A percentile compares a stretch with the other conserved stretches of the same genome.
Evolutionary conservation across 2,113 vertebrate species (phyloP).

Genomic region (Myrmecobius fasciatus): DNA sequence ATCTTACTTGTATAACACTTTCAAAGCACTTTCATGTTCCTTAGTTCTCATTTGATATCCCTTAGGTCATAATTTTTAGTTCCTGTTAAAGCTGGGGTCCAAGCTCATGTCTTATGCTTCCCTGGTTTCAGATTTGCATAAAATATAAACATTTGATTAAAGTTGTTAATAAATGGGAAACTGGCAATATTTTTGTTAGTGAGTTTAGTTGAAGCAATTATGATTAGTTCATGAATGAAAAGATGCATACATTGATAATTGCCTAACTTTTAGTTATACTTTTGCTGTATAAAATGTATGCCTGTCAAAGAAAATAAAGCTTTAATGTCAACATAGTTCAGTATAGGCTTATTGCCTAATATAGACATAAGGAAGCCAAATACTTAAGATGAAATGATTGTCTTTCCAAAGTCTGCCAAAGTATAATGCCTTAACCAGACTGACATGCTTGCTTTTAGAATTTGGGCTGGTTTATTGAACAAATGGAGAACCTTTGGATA

Average conservation of each 20-base stretch:
- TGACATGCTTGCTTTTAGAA: not conserved
- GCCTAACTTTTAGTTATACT: not conserved
- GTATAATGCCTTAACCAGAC: not conserved
- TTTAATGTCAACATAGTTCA: not conserved
- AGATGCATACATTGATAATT: not conserved
- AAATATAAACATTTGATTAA: not conserved
- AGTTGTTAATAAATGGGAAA: not conserved
- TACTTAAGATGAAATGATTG: not conserved
- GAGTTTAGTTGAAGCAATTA: not conserved
- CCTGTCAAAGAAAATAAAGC: not conserved
- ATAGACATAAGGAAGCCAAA: not conserved
- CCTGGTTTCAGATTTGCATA: not conserved
- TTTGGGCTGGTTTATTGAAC: not conserved
- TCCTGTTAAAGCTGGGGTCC: not conserved
- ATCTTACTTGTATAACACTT: not conserved
- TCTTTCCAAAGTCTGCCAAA: not conserved
- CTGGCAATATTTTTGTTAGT: not conserved
- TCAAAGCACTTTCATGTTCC: not conserved
- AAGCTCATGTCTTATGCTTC: not conserved
- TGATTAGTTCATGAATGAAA: not conserved
- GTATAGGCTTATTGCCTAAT: not conserved
- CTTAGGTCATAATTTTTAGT: not conserved
- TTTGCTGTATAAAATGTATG: not conserved
- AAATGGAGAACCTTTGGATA: not conserved
- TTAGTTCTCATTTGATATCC: not conserved